A percentile compares a stretch with the other conserved stretches of the same genome.
These are phyloP conservation scores for Hydrotaea cyrtoneurina DNA, from an alignment of 2,888 invertebrate genomes.

Conservation along the genomic window DNA sequence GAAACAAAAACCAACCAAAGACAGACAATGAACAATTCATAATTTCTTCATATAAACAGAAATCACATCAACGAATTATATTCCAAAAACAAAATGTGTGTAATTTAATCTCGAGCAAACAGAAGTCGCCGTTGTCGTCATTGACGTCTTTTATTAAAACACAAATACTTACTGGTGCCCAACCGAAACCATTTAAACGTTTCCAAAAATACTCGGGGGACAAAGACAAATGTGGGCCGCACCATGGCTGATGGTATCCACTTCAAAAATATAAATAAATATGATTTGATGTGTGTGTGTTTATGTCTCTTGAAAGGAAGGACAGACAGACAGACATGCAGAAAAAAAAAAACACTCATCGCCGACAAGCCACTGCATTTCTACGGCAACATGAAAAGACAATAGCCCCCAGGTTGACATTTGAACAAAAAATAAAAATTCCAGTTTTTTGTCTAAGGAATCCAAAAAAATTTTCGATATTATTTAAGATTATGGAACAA, in stretches of 20 bases:
- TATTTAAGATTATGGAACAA: neutral
- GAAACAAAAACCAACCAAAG: neutral
- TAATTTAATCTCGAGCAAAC: conserved; percentile 50
- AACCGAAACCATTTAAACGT: neutral
- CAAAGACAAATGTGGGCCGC: neutral
- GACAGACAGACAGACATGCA: neutral
- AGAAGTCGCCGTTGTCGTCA: neutral
- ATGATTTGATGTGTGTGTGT: neutral
- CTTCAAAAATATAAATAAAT: conserved; percentile 13
- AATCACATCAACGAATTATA: too few relatives aligned
- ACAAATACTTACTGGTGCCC: neutral
- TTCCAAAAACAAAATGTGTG: conserved; percentile 12
- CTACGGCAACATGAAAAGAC: neutral
- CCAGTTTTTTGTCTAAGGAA: neutral
- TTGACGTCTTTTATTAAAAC: neutral
- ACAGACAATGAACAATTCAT: neutral
- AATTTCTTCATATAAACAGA: neutral
- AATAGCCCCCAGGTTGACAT: conserved; percentile 14
- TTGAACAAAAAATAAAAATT: neutral
- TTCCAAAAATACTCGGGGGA: neutral
- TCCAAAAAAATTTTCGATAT: neutral
- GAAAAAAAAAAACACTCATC: neutral
- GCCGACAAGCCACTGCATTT: too few relatives aligned
- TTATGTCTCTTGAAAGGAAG: neutral
- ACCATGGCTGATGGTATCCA: conserved; percentile 2